Base-by-base conservation (phyloP, 2,797 vertebrate species). In the Enteromius paludinosus region DNA sequence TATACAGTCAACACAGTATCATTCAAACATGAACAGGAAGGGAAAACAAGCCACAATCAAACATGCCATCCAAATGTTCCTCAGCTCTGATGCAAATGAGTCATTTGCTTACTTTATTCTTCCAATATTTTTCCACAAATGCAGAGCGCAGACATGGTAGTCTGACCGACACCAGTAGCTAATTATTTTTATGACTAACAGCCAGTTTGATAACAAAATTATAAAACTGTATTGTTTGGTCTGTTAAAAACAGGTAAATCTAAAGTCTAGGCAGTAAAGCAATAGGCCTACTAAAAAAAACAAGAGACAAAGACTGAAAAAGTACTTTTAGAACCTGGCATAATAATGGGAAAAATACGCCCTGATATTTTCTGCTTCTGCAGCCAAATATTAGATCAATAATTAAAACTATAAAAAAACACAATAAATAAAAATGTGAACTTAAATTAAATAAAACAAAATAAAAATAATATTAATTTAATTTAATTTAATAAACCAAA, bases 11-110 rank as follows among this genome's bases (percentile, higher is more conserved):
- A 10, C 35, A 61, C 41, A 64, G n/a, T 14, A 14, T 81, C 79
- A 62, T 62, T 28, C 43, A 81, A 49, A 81, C 69, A 52, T 81
- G 59, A 9, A 47, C 56, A 72, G 41, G 43, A 73, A 72, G 15
- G 18, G 30, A 81, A 72, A 79, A 65, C 23, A 81, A 49, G 33
- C 71, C 72, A 84, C 71, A 76, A 33, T 69, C 28, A 81, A 68
- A 76, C 47, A 69, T 72, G 54, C 33, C 73, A 83, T 45, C 38
- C 62, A 77, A 83, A 77, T 77, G 52, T 47, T 83, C 49, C 70
- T 69, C 54, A 62, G 41, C 78, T 71, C 25, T 71, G 28, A 81
- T 81, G 79, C 79, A 81, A 81, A 81, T 77, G 75, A 84, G 15
- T 72, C 43, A 73, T 72, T 81, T 72, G 83, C 47, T 23, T 79